Evolutionary conservation across 1,140 invertebrate species (phyloP), one percentile per base, ranked within the genome.

Genomic region (Drosophila albomicans): DNA sequence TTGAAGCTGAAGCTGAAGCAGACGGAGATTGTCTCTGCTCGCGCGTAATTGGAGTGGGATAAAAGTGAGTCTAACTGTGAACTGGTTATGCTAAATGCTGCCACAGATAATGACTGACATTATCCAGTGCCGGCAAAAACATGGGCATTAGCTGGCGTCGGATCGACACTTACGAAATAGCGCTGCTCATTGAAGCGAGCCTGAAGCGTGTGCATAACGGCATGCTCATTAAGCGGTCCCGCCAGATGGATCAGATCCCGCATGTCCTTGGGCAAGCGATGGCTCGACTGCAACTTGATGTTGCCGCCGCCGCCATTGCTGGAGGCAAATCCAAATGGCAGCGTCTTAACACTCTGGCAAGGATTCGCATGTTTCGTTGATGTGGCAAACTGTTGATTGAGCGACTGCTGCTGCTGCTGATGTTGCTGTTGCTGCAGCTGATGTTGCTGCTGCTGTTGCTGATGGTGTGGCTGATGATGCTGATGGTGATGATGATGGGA

Each of bases 141-240:
- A 41, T 10, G 8, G n/a, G 11, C 46, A 48, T 48, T 48, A 48
- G 15, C 25, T 3, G 25, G 6, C 11, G 7, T 35, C 1, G 16
- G 13, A 38, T 41, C 32, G 54, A 59, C 74, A 96, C 96, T 96
- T 93, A 99, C 98, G 93, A 97, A 98, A 87, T 96, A 98, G 79
- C 97, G 96, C 58, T 96, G 95, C 54, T 96, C 95, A 77, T 95
- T 95, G 93, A 98, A 99, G 76, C 98, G 94, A 8, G 97, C 95
- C 81, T 98, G 97, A 20, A 99, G 94, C 81, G 97, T 97, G 92
- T 97, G 96, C 89, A 98, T 96, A 1, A 99, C 96, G 35, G 97
- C 97, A 92, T 99, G 97, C 92, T 99, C 98, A 10, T 97, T 99
- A 45, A 99, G 95, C 45, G 98, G 98, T 46, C 97, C 97, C 0